Evolutionary conservation across 2,888 invertebrate genomes (phyloP).

Genomic region (Chromoteleia sp.): DNA sequence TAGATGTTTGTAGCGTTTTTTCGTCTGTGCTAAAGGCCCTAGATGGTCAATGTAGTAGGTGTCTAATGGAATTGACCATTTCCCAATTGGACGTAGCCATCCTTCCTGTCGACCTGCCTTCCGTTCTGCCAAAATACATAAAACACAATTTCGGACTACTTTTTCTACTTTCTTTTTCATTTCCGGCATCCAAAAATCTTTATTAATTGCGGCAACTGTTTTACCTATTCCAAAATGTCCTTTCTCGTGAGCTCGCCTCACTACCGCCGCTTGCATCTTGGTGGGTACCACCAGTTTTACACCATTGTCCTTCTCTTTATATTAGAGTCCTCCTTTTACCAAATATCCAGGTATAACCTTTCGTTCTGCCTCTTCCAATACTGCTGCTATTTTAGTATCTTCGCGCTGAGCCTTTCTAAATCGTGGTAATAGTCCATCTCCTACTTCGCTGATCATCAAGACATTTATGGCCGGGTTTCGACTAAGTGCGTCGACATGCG

Average conservation of each 20-base stretch:
- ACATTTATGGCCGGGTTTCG: slow-evolving; percentile 33
- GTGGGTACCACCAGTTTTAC: too few relatives aligned
- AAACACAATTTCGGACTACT: slow-evolving; percentile 66
- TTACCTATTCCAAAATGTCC: slow-evolving; percentile 65
- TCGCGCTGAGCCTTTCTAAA: slow-evolving; percentile 42
- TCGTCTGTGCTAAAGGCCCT: slow-evolving; percentile 76
- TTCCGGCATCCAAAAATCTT: slow-evolving; percentile 75
- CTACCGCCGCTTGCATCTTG: background rate
- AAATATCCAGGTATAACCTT: background rate
- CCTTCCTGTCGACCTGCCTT: slow-evolving; percentile 71
- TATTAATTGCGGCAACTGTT: slow-evolving; percentile 17
- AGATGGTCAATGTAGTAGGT: slow-evolving; percentile 78
- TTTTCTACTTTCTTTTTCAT: slow-evolving; percentile 66
- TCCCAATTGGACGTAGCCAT: slow-evolving; percentile 76
- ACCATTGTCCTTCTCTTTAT: too few relatives aligned
- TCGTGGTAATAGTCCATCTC: slow-evolving; percentile 16
- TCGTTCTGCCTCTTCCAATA: background rate
- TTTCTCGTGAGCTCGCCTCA: background rate
- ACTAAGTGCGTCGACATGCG: slow-evolving; percentile 72
- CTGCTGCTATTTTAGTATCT: slow-evolving; percentile 2
- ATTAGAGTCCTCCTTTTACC: slow-evolving; percentile 16
- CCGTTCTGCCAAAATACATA: slow-evolving; percentile 64
- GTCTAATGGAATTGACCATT: slow-evolving; percentile 75
- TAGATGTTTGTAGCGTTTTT: slow-evolving; percentile 67
- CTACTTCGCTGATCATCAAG: slow-evolving; percentile 14